Percentiles rank a stretch among this genome's conserved stretches.
Conservation (phyloP, 2,797 vertebrate genomes). For the Amphiprion clarkii region DNA sequence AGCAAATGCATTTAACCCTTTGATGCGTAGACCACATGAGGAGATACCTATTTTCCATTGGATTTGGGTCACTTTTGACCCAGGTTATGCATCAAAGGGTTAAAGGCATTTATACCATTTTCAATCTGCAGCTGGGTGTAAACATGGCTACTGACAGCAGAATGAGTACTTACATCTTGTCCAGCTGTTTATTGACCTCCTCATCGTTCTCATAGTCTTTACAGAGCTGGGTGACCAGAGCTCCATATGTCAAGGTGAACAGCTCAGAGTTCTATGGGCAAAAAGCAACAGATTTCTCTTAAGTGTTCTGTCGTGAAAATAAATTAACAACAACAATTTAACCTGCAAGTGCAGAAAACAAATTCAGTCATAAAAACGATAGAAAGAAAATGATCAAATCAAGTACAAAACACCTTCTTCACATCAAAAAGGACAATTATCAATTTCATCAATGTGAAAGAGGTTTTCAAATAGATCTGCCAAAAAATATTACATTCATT, state of each 20-base stretch:
- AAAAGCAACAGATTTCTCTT: background rate
- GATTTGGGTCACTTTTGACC: too few species aligned
- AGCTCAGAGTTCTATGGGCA: slow-evolving; percentile 94
- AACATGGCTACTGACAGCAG: background rate
- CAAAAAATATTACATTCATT: too few species aligned
- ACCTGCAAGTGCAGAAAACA: too few species aligned
- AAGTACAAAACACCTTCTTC: background rate
- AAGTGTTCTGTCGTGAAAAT: background rate
- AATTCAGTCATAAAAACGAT: background rate
- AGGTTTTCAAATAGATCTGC: background rate
- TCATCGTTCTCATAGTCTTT: slow-evolving; percentile 99
- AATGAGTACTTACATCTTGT: slow-evolving; percentile 93
- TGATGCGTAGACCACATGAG: too few species aligned
- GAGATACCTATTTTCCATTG: too few species aligned
- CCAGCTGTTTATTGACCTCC: slow-evolving; percentile 98
- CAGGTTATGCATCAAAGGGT: too few species aligned
- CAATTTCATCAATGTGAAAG: background rate
- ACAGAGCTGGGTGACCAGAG: slow-evolving; percentile 97
- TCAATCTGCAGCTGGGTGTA: background rate
- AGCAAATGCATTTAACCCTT: background rate
- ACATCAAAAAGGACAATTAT: background rate
- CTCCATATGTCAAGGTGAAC: slow-evolving; percentile 97
- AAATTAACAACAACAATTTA: background rate
- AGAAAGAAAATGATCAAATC: background rate
- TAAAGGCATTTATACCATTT: background rate